A percentile compares a stretch with the other conserved stretches of the same genome.
These are phyloP conservation scores for Hypselothyrea guttata DNA, from an alignment of 2,888 invertebrate genomes.

Conservation along the genomic window DNA sequence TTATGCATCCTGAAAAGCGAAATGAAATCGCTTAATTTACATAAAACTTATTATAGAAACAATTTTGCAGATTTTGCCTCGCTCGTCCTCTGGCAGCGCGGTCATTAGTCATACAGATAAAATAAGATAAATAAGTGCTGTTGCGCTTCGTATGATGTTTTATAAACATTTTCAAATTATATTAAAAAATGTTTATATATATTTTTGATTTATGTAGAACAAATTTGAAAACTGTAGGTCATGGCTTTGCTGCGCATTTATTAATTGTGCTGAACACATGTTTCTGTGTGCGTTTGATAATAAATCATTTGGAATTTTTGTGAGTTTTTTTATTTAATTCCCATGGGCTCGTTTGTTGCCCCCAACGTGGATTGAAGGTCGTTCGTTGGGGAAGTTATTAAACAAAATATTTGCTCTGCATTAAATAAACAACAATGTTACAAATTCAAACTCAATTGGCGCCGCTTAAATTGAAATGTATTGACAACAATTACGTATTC, in stretches of 20 bases:
- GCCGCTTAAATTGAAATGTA: constrained; percentile 55
- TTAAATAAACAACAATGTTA: constrained; percentile 34
- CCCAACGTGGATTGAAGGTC: constrained; percentile 47
- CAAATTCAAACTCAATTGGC: constrained; percentile 59
- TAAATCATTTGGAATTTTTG: constrained; percentile 14
- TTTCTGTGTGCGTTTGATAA: not conserved
- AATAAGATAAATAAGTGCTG: too few species aligned
- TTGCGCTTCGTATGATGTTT: too few species aligned
- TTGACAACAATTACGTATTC: constrained; percentile 55
- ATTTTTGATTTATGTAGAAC: too few species aligned
- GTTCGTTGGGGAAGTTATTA: constrained; percentile 49
- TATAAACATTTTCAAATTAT: too few species aligned
- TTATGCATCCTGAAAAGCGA: too few species aligned
- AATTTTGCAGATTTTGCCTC: too few species aligned
- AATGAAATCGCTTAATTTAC: too few species aligned
- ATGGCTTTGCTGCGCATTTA: constrained; percentile 11
- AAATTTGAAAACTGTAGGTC: constrained; percentile 9
- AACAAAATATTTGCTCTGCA: constrained; percentile 22
- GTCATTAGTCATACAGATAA: too few species aligned
- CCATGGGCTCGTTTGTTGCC: constrained; percentile 48
- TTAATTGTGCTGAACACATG: not conserved
- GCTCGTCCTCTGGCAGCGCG: too few species aligned
- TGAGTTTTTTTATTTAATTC: constrained; percentile 20
- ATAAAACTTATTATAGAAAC: too few species aligned
- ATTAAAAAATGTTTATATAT: too few species aligned